Conservation (phyloP, 2,113 vertebrate species). For the Saguinus midas region DNA sequence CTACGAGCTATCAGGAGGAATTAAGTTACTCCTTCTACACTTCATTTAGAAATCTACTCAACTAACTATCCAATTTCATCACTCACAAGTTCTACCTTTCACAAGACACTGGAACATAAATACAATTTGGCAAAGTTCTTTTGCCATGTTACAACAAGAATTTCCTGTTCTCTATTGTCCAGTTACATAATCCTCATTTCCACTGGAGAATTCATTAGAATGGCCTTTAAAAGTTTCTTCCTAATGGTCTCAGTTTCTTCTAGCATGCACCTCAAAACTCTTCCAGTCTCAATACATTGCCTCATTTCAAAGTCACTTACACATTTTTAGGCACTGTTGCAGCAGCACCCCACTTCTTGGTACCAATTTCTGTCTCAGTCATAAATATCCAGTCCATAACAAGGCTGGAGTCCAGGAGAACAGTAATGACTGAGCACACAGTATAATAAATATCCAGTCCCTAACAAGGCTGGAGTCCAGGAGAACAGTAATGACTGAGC, state of each 20-base stretch:
- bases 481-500: neutral
- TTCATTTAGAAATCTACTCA: neutral
- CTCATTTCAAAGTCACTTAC: neutral
- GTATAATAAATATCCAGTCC: too few relatives aligned
- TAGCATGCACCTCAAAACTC: neutral
- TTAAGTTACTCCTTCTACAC: neutral
- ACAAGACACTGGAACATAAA: neutral
- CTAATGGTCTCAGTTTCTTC: neutral
- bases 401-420: neutral
- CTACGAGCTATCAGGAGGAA: neutral
- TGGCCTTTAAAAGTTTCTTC: neutral
- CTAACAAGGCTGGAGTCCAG: neutral
- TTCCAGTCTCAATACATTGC: neutral
- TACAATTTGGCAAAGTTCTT: neutral
- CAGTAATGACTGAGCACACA: accelerated
- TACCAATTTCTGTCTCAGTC: neutral
- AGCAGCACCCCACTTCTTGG: neutral
- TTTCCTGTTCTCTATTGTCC: neutral
- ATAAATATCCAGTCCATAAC: neutral
- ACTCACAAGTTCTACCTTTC: neutral
- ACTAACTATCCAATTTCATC: too few relatives aligned
- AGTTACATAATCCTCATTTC: neutral
- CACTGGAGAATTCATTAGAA: too few relatives aligned
- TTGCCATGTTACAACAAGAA: neutral
- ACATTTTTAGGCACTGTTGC: neutral